Evolutionary conservation across 2,113 vertebrate species (phyloP).

Genomic region (Campylomormyrus numenius): DNA sequence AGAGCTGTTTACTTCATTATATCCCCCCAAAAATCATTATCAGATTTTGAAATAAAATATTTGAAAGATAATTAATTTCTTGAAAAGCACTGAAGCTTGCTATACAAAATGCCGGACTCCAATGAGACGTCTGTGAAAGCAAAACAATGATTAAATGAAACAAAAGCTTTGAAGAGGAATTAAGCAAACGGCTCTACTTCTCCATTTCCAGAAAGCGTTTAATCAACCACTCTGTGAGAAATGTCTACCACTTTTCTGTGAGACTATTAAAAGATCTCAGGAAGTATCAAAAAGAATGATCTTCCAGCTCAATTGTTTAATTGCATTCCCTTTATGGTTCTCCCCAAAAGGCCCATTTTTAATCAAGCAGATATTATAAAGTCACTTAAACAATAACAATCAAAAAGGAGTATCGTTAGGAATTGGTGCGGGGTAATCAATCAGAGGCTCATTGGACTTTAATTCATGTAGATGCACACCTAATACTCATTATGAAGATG

Average conservation of each 20-base stretch:
- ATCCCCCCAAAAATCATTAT: not conserved
- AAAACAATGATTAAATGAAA: not conserved
- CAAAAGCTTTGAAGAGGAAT: not conserved
- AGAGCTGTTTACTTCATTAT: not conserved
- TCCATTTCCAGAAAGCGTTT: not conserved
- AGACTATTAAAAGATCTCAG: not conserved
- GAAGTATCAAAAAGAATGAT: conserved; percentile 2
- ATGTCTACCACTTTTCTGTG: not conserved
- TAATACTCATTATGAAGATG: conserved; percentile 78
- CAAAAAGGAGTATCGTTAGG: conserved; percentile 53
- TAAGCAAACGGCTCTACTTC: not conserved
- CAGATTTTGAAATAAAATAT: not conserved
- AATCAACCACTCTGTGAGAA: not conserved
- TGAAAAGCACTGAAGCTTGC: not conserved
- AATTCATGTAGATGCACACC: conserved; percentile 78
- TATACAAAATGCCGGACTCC: not conserved
- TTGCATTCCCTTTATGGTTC: conserved; percentile 19
- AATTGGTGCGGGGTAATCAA: conserved; percentile 59
- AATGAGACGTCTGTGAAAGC: not conserved
- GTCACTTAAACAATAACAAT: conserved; percentile 67
- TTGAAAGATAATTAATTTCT: not conserved
- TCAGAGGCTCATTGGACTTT: conserved; percentile 71
- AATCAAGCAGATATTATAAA: conserved; percentile 69
- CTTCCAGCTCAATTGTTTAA: conserved; percentile 12
- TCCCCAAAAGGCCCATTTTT: conserved; percentile 43